Percentiles rank a stretch among this genome's conserved stretches.
phyloP scores from a whole-genome alignment of 2,797 vertebrate genomes.

The Nasua narica region DNA sequence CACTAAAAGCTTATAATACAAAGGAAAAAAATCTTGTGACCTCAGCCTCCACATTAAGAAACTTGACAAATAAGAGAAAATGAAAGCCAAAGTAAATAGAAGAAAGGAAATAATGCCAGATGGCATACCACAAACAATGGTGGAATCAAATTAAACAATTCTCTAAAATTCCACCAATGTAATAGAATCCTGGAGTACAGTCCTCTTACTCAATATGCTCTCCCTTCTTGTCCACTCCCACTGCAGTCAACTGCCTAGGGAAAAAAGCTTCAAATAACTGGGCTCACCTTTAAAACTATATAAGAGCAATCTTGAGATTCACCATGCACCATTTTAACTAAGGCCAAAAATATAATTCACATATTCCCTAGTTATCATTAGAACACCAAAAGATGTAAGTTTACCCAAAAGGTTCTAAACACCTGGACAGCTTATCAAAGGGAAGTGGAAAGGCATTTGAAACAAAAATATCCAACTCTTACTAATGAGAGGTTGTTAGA shows the following conservation, averaged over 20 bases:
- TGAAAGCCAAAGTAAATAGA: neutral
- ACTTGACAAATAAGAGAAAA: neutral
- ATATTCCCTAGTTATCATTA: neutral
- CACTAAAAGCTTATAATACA: neutral
- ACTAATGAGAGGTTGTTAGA: neutral
- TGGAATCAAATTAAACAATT: slow-evolving; percentile 9
- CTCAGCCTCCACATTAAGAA: slow-evolving; percentile 12
- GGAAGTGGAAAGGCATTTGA: neutral
- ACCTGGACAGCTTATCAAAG: slow-evolving; percentile 14
- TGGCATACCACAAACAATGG: neutral
- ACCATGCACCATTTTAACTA: neutral
- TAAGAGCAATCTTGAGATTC: neutral
- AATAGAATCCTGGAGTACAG: neutral
- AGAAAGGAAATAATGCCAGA: neutral
- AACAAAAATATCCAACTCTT: neutral
- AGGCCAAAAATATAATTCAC: neutral
- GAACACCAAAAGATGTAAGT: neutral
- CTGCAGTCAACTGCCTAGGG: neutral
- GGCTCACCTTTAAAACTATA: neutral
- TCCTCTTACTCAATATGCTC: neutral
- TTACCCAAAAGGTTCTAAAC: neutral
- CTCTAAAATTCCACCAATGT: neutral
- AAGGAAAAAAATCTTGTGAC: neutral
- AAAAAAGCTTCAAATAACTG: neutral
- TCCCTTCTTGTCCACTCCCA: neutral